Base-by-base conservation (phyloP, 2,797 vertebrate species). In the Nannoperca australis region DNA sequence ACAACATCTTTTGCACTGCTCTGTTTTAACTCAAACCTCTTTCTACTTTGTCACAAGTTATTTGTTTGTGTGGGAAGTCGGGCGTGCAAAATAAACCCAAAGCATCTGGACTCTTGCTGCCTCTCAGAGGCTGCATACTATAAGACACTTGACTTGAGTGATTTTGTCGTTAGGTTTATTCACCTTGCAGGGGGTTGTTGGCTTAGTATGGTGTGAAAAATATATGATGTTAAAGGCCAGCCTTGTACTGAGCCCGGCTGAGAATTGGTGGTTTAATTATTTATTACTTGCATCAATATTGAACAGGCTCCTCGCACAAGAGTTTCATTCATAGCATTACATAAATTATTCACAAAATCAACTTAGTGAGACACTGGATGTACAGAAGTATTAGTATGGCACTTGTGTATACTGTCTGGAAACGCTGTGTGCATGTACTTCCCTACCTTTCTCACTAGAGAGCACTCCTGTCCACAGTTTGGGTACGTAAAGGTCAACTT, bases 361-460 rank as follows among this genome's bases (percentile, higher is more conserved):
- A 0, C 47, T 62, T 8, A 51, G 45, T 32, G 14, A n/a, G 15
- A 44, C 20, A 36, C 50, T 64, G 2, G 20, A 18, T 51, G 11
- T 14, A 17, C 13, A 27, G 36, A 13, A 12, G 18, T 22, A 24
- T 27, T 17, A 22, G 3, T 7, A 22, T 51, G 17, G 12, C 7
- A 8, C 0, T 17, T 66, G 1, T 14, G 3, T n/a, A 3, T 1
- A 11, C 36, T 20, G 24, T 3, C 2, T 56, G 13, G 15, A 53
- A 44, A 24, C 10, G 24, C 1, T 61, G 17, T 13, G 7, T 12
- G 3, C 34, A 20, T 87, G 73, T 53, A 78, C 30, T 78, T 61
- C 2, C 20, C 9, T 3, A 20, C 0, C 1, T 8, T n/a, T 6
- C 38, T 73, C 89, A 86, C 82, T 55, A 92, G 91, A 88, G 69